Base-by-base conservation (phyloP, 2,113 vertebrate species). In the Hiodon tergisus region DNA sequence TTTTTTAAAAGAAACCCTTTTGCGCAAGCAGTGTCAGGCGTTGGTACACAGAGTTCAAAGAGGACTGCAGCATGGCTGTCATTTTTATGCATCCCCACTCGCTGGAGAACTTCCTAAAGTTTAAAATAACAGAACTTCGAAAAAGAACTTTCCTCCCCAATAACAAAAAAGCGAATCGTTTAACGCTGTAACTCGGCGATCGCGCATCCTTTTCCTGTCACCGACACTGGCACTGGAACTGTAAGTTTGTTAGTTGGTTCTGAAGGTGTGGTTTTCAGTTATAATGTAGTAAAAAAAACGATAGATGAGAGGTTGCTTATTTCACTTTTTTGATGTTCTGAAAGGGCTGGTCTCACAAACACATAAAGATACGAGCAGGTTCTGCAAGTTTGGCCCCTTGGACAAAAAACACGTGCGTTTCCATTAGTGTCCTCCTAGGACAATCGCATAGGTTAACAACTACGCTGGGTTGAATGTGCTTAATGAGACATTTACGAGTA, bases 1-100 rank as follows among this genome's bases (percentile, higher is more conserved):
- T 87, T 87, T 89, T 87, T 87, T 81, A 80, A 86, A 85, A 86
- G 85, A 80, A 82, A 67, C 76, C 80, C 68, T 79, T 81, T 88
- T 88, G 85, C 85, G 88, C 85, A 90, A 92, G 90, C 85, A 84
- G 82, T 83, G 84, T 85, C 83, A 85, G 84, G 80, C 54, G 82
- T 88, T 85, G 84, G 82, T 80, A 79, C 63, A 66, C 76, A 79
- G 80, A 84, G 85, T 88, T 87, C 80, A 88, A 81, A 74, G 83
- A 80, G 78, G 86, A 71, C 81, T 4, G 4, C 6, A n/a, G 71
- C 47, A 52, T 16, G 58, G 46, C 50, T 9, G 48, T 13, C 59
- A 51, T 52, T 58, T 67, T 6, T 67, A 4, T 5, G 9, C 53
- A 11, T 11, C 13, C 6, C 54, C 57, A 6, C 13, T 17, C 17